Base-by-base conservation (phyloP, 1,140 invertebrate species). In the Atopsyche davidsoni region DNA sequence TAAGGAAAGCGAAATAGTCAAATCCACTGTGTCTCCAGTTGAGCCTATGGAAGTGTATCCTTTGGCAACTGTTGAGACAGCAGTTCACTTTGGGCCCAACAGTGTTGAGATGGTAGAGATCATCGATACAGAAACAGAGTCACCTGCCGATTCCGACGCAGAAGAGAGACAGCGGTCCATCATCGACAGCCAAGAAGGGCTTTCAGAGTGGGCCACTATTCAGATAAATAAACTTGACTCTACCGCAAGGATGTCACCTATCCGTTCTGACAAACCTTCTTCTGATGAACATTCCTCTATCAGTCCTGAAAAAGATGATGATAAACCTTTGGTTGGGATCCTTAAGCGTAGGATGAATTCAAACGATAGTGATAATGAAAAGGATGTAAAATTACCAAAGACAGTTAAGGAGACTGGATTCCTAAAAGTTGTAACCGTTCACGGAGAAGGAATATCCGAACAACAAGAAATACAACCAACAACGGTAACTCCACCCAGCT, bases 1-100 rank as follows among this genome's bases (percentile, higher is more conserved):
- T 40, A 65, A 79, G 68, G 73, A 75, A 65, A 64, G 73, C 63
- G 77, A 79, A 60, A 78, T 78, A 35, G 57, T 75, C 2, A 77
- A 76, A 57, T 69, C 73, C 1, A 55, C 69, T 10, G 68, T 73
- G 2, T 64, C 67, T 3, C 57, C 68, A 3, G 46, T 76, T 55
- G 60, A 76, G 65, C 64, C 73, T 50, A 58, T 73, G 51, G 64
- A 77, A 64, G 58, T 65, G 36, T 59, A 57, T 57, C 51, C 69
- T 65, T 23, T 72, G 6, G 45, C 73, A 47, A 64, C 67, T 23
- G 62, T 71, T n/a, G 67, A 75, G 21, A 68, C 61, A 36, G 57
- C 59, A 1, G 53, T 58, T 13, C 59, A 62, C 7, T 60, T 57
- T 46, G 55, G 51, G 11, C 62, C 62, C 14, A 57, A 63, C 38